A percentile compares a stretch with the other conserved stretches of the same genome.
Conservation (phyloP, 2,888 invertebrate genomes). For the Vannuccia rotundouncinata region DNA sequence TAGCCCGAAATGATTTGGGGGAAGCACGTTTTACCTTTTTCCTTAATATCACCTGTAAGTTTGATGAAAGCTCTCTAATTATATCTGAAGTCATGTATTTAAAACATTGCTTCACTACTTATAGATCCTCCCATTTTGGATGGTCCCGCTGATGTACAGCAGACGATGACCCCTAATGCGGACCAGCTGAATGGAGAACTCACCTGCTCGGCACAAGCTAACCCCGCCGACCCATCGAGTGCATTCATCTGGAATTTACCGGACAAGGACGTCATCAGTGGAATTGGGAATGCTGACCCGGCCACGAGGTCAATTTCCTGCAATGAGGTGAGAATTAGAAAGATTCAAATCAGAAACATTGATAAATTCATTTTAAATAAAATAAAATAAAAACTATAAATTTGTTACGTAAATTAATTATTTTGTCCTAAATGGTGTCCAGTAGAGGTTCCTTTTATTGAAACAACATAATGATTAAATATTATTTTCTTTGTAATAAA, state of each 20-base stretch:
- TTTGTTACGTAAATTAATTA: too few relatives aligned
- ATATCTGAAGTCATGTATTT: background rate
- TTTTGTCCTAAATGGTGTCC: too few relatives aligned
- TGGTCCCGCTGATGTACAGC: background rate
- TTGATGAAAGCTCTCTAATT: background rate
- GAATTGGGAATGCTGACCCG: background rate
- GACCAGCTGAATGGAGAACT: background rate
- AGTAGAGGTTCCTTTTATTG: too few relatives aligned
- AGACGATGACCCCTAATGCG: background rate
- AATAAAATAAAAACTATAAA: too few relatives aligned
- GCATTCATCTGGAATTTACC: background rate
- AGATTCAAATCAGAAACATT: too few relatives aligned
- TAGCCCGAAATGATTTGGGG: background rate
- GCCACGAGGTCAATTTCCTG: background rate
- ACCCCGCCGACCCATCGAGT: background rate
- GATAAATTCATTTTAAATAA: too few relatives aligned
- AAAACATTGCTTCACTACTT: background rate
- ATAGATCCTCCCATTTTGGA: background rate
- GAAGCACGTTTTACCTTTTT: constrained; percentile 23
- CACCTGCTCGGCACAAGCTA: background rate
- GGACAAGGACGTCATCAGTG: too few relatives aligned
- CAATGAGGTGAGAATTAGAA: background rate
- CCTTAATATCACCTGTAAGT: constrained; percentile 25
- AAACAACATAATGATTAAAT: too few relatives aligned
- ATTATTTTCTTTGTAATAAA: too few relatives aligned